These are phyloP conservation scores for Characodon lateralis DNA, from an alignment of 2,797 vertebrate species.

Conservation along the genomic window DNA sequence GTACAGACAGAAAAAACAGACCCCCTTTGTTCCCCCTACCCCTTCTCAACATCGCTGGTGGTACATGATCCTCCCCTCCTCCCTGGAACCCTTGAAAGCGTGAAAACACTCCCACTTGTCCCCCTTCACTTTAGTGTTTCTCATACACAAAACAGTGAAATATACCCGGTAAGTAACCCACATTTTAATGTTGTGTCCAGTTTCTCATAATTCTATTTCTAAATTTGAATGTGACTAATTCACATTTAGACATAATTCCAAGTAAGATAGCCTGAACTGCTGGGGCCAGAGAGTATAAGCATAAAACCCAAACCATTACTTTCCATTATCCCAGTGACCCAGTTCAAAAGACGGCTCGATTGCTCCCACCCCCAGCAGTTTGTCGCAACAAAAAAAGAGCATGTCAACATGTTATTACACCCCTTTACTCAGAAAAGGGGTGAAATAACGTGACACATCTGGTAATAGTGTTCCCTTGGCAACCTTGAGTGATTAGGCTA, in stretches of 20 bases:
- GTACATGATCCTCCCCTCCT: slow-evolving; percentile 83
- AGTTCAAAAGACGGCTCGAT: slow-evolving; percentile 62
- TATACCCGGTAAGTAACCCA: background rate
- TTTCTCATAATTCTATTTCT: slow-evolving; percentile 18
- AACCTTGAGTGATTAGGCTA: slow-evolving; percentile 56
- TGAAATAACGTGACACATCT: slow-evolving; percentile 65
- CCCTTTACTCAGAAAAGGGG: slow-evolving; percentile 36
- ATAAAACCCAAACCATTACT: slow-evolving; percentile 56
- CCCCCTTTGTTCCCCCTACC: slow-evolving; percentile 90
- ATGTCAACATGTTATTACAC: slow-evolving; percentile 65
- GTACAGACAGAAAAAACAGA: slow-evolving; percentile 91
- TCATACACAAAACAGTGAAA: slow-evolving; percentile 55
- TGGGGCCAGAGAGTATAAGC: slow-evolving; percentile 34
- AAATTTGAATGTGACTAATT: slow-evolving; percentile 41
- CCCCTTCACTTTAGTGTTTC: slow-evolving; percentile 44
- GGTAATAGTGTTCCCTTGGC: slow-evolving; percentile 52
- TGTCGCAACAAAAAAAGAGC: slow-evolving; percentile 55
- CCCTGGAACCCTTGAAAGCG: slow-evolving; percentile 46
- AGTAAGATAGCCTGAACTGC: slow-evolving; percentile 52
- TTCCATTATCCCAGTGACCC: slow-evolving; percentile 58
- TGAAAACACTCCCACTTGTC: slow-evolving; percentile 46
- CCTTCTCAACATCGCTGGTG: slow-evolving; percentile 88
- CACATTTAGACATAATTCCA: slow-evolving; percentile 23
- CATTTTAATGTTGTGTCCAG: slow-evolving; percentile 31
- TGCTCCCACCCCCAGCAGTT: slow-evolving; percentile 43